Evolutionary conservation across 1,140 invertebrate genomes (phyloP), one percentile per base, ranked within the genome.

Genomic region (Plodia interpunctella): DNA sequence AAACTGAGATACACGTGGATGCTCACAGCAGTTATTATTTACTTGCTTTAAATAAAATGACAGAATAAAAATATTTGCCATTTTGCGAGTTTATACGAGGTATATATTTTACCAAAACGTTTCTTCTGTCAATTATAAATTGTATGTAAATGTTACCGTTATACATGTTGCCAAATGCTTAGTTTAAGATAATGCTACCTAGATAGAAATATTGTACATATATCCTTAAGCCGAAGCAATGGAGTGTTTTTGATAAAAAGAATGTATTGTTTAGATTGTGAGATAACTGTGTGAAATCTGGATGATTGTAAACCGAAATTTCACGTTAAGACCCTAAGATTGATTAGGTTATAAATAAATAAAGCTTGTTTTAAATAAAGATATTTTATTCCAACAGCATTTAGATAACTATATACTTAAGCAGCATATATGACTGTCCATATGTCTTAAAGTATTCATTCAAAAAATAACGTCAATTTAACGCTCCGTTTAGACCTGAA

Each of bases 91-190:
- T 3, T 25, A 25, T 25, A 25, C 21, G 6, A 25, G 21, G 6
- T 25, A 25, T 25, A 44, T 44, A 44, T 15, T 44, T 44, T 17
- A 15, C 10, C 38, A n/a, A 15, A 44, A 44, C 15, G 38, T 74
- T 78, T 83, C 66, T 83, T 82, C 85, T 75, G 86, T 87, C 86
- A 88, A 88, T 88, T 88, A 88, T 79, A 72, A 32, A 60, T 78
- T 68, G 70, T 80, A 75, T 70, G 67, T 80, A 75, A 80, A 80
- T 79, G 70, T 84, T 83, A 77, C 66, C 68, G 73, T 78, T 80
- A 70, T 78, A 77, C 71, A 76, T 74, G 86, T 88, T 88, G 86
- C 83, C 86, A 88, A 88, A 88, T 75, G 77, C 78, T 83, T 83
- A 73, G 60, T 80, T 69, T 83, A 83, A 83, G 73, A 62, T 68